A percentile compares a stretch with the other conserved stretches of the same genome.
These are phyloP conservation scores for Typhlomys cinereus DNA, from an alignment of 2,113 vertebrate genomes.

Conservation along the genomic window DNA sequence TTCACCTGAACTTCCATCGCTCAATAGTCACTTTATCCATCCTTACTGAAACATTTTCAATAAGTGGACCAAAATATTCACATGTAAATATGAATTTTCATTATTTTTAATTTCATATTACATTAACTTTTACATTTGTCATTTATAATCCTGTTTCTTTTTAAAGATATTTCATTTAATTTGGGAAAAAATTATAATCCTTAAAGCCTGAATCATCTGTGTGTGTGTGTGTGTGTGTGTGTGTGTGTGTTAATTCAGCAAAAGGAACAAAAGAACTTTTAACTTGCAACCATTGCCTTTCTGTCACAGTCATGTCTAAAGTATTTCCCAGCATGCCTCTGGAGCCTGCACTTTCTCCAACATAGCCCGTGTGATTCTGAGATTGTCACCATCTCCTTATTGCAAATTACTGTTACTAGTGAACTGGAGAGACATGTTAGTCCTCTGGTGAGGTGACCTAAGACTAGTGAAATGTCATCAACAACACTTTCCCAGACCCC, in stretches of 20 bases:
- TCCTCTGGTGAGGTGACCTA: background rate
- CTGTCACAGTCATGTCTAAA: background rate
- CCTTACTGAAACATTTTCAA: constrained; percentile 35
- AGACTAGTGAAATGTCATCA: background rate
- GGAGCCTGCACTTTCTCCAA: background rate
- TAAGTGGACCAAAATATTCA: constrained; percentile 41
- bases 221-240: constrained; percentile 10
- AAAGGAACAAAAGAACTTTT: constrained; percentile 11
- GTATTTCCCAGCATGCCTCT: background rate
- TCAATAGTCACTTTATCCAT: constrained; percentile 37
- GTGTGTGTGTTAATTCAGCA: constrained; percentile 26
- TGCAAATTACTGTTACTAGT: background rate
- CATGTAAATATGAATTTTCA: background rate
- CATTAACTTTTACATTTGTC: background rate
- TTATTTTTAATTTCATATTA: constrained; percentile 24
- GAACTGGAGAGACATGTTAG: background rate
- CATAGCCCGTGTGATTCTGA: background rate
- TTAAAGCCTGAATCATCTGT: background rate
- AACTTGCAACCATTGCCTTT: background rate
- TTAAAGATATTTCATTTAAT: constrained; percentile 22
- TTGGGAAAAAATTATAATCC: background rate
- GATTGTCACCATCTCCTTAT: background rate
- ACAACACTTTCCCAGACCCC: background rate
- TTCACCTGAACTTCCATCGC: background rate
- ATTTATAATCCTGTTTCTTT: constrained; percentile 33